Evolutionary conservation across 2,797 vertebrate species (phyloP), one percentile per base, ranked within the genome.

Genomic region (Pangasius sanitwongsei): DNA sequence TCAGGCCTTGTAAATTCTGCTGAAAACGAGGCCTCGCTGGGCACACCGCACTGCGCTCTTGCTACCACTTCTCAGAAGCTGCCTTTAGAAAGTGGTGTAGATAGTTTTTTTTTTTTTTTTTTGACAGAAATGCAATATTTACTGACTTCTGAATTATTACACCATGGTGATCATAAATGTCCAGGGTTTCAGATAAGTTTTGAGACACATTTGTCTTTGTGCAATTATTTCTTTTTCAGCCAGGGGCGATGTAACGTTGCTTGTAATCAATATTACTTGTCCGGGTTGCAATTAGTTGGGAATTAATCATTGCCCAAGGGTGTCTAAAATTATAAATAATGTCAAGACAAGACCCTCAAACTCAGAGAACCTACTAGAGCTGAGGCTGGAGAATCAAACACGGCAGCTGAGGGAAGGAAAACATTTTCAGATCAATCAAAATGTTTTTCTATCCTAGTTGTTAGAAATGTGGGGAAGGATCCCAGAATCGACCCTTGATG

Each of bases 1-100:
- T 96, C 95, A 89, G 93, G 92, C 91, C 95, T 94, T 96, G 95
- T 96, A 95, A 95, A 95, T 96, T 95, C 94, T 94, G 94, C 94
- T 94, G 93, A 95, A 96, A 97, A 96, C 95, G 89, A 90, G 89
- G 74, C 83, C 83, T 90, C 82, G 85, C 82, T 50, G 65, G 72
- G 89, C 34, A 31, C 87, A 90, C 85, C 85, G 70, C 80, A 15
- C 80, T 48, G 16, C 81, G 34, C 88, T 89, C 92, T 91, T 89
- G 89, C 87, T 86, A 7, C 84, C 91, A 92, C 90, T 88, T 92
- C 86, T 92, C 90, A 91, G 84, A 93, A 91, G 87, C 84, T 87
- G 53, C 89, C 90, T 92, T 78, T 34, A 50, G 16, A 75, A 85
- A 72, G n/a, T 31, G 12, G 25, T 70, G 65, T 25, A 55, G 63